These are phyloP conservation scores for Syrista parreyssii DNA, from an alignment of 2,888 invertebrate genomes.

Conservation along the genomic window DNA sequence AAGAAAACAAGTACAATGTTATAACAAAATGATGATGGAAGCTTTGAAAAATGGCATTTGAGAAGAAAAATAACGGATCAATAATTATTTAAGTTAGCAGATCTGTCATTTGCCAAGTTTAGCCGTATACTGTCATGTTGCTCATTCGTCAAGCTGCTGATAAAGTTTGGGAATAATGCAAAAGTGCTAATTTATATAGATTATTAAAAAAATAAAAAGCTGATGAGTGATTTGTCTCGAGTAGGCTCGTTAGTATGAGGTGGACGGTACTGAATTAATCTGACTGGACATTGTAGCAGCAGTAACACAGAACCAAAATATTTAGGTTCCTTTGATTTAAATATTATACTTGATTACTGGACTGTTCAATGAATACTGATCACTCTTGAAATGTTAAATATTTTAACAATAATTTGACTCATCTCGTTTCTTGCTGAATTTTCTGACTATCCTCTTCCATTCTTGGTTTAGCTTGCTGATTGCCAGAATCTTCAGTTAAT, in stretches of 20 bases:
- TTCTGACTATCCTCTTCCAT: constrained; percentile 33
- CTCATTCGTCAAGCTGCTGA: neutral
- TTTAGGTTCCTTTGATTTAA: constrained; percentile 39
- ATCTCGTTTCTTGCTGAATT: constrained; percentile 44
- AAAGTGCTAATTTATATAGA: neutral
- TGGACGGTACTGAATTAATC: constrained; percentile 62
- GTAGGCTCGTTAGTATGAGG: constrained; percentile 47
- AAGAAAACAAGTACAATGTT: neutral
- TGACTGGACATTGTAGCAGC: constrained; percentile 56
- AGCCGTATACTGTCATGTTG: neutral
- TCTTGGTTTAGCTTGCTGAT: constrained; percentile 34
- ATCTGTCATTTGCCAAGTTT: neutral
- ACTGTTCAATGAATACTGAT: neutral
- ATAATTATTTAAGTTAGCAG: neutral
- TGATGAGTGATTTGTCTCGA: constrained; percentile 24
- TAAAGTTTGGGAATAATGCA: constrained; percentile 1
- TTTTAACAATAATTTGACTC: constrained; percentile 8
- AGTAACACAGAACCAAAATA: constrained; percentile 49
- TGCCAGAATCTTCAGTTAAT: constrained; percentile 40
- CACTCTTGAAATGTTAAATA: neutral
- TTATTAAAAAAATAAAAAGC: constrained; percentile 13
- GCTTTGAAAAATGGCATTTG: neutral
- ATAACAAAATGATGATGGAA: neutral
- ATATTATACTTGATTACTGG: neutral
- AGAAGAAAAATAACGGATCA: neutral